A percentile compares a stretch with the other conserved stretches of the same genome.
phyloP scores from a whole-genome alignment of 2,113 vertebrate species.

The Smithornis capensis region DNA sequence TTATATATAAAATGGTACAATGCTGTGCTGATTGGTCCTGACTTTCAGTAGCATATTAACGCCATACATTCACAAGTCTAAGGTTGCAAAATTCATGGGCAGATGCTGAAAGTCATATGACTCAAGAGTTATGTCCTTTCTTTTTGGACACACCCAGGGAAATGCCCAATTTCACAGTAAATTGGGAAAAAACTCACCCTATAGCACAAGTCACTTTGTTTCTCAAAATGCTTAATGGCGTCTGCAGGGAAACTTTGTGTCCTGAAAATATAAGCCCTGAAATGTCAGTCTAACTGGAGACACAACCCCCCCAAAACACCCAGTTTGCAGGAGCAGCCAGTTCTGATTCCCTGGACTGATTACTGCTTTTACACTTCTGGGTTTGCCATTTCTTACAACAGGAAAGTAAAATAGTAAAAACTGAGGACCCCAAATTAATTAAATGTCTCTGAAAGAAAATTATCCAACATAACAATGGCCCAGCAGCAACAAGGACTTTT shows the following conservation, averaged over 20 bases:
- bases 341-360: fast-evolving
- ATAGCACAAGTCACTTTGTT: fast-evolving
- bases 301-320: fast-evolving
- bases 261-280: fast-evolving
- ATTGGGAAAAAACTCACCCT: fast-evolving
- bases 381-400: background rate
- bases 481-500: fast-evolving
- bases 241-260: fast-evolving
- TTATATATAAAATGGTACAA: fast-evolving
- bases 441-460: fast-evolving
- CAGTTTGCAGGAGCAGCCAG: background rate
- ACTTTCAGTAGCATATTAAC: background rate
- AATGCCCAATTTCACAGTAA: background rate
- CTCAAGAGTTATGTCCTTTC: fast-evolving
- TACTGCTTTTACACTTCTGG: fast-evolving
- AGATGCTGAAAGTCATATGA: fast-evolving
- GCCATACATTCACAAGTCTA: fast-evolving
- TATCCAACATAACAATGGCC: fast-evolving
- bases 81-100: background rate
- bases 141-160: background rate
- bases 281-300: fast-evolving
- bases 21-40: background rate
- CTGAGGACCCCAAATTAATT: fast-evolving
- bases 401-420: background rate
- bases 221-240: background rate